These are phyloP conservation scores for Megaptera novaeangliae DNA, from an alignment of 2,113 vertebrate genomes.

Conservation along the genomic window DNA sequence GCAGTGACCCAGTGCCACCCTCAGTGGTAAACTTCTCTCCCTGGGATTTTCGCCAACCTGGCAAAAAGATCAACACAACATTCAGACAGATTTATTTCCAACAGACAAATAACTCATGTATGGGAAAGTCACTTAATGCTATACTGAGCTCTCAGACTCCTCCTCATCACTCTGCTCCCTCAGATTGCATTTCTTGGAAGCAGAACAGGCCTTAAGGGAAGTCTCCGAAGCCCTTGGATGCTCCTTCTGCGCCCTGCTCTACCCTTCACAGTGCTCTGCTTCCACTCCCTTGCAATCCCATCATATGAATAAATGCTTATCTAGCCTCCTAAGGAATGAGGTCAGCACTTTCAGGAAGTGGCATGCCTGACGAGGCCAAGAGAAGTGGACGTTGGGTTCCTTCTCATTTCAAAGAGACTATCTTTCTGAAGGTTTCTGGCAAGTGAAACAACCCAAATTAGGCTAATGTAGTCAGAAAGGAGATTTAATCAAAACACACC, in stretches of 20 bases:
- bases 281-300: not conserved
- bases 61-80: constrained; percentile 27
- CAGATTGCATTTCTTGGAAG: constrained; percentile 36
- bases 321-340: not conserved
- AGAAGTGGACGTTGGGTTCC: not conserved
- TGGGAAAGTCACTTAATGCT: constrained; percentile 26
- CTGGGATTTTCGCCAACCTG: constrained; percentile 32
- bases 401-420: constrained; percentile 1
- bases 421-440: not conserved
- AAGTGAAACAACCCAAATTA: not conserved
- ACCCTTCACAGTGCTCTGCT: not conserved
- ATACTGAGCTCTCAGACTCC: not conserved
- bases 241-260: not conserved
- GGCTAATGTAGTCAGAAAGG: not conserved
- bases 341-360: constrained; percentile 45
- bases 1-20: not conserved
- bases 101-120: not conserved
- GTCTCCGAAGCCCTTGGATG: not conserved
- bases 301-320: constrained; percentile 26
- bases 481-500: not conserved
- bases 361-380: not conserved
- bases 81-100: constrained; percentile 51
- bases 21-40: constrained; percentile 20
- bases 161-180: not conserved
- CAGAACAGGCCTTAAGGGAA: constrained; percentile 17